phyloP scores from a whole-genome alignment of 2,797 vertebrate species.

The Protonibea diacanthus region DNA sequence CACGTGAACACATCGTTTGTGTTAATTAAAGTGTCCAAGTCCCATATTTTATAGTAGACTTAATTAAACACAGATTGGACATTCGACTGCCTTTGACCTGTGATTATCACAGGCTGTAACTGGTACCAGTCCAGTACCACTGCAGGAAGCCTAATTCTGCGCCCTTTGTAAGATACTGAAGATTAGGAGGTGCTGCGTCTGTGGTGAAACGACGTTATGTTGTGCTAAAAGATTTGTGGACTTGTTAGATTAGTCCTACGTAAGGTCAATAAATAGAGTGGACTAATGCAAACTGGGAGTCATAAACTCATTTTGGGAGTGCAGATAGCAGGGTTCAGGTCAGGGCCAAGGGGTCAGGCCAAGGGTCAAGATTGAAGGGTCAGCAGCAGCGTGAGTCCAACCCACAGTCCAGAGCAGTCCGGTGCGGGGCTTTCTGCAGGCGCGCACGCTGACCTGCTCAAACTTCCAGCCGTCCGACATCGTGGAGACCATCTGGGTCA shows the following conservation, averaged over 20 bases:
- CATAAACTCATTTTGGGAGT: conserved; percentile 36
- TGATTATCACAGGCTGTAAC: neutral
- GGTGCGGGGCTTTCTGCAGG: conserved; percentile 89
- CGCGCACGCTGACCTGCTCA: conserved; percentile 94
- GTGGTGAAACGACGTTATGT: neutral
- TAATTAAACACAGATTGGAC: neutral
- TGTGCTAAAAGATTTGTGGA: neutral
- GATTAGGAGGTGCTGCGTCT: neutral
- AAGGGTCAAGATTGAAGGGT: conserved; percentile 78
- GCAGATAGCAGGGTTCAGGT: conserved; percentile 60
- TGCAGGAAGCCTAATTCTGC: neutral
- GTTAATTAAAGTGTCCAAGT: neutral
- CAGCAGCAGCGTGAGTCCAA: conserved; percentile 88
- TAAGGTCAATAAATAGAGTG: neutral
- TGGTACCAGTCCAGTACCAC: neutral
- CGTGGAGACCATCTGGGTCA: conserved; percentile 99
- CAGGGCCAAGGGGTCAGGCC: conserved; percentile 60
- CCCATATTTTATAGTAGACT: neutral
- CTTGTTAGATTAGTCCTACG: neutral
- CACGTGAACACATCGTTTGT: neutral
- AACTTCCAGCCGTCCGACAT: conserved; percentile 99
- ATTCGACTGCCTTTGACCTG: neutral
- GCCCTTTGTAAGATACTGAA: neutral
- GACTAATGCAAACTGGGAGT: neutral
- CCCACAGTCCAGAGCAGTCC: conserved; percentile 91